Base-by-base conservation (phyloP, 2,888 invertebrate species). In the Epicampocera succincta region DNA sequence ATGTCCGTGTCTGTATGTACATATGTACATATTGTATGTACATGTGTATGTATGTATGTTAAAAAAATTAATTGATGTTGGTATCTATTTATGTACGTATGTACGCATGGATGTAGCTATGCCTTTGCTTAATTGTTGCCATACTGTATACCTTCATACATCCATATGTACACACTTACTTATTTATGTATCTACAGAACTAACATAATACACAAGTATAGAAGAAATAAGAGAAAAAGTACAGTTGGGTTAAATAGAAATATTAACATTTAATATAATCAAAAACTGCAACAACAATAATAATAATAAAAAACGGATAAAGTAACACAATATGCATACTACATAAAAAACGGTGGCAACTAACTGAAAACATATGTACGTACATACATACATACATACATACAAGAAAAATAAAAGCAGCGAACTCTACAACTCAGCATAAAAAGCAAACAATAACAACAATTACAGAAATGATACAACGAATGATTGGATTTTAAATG, bases 231-330 rank as follows among this genome's bases (percentile, higher is more conserved):
- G 11, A 48, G 11, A 66, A 79, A 72, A 81, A 81, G 80, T 81
- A 76, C 80, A 80, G 80, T 81, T 81, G 61, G 72, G 46, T 56
- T 63, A 68, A 76, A 76, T 68, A 71, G 52, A 58, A 69, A 76
- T 75, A 72, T 80, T 80, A 66, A 68, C 71, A 80, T 80, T 66
- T 75, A 71, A 80, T 76, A 73, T 68, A 81, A 75, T 80, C 38
- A 76, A 76, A 52, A 66, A 50, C 42, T 63, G 54, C 46, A 74
- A 58, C 50, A 66, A 75, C 75, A 75, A 66, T 17, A 63, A 12
- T 25, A 50, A 44, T 17, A 52, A 17, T 38, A 21, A 52, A 74
- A 65, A 56, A 38, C 75, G 56, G 42, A 66, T 42, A 48, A 71
- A 74, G 66, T 68, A 50, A 68, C 63, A 38, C 25, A 25, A 25